These are phyloP conservation scores for Alca torda DNA, from an alignment of 2,797 vertebrate genomes.

Conservation along the genomic window DNA sequence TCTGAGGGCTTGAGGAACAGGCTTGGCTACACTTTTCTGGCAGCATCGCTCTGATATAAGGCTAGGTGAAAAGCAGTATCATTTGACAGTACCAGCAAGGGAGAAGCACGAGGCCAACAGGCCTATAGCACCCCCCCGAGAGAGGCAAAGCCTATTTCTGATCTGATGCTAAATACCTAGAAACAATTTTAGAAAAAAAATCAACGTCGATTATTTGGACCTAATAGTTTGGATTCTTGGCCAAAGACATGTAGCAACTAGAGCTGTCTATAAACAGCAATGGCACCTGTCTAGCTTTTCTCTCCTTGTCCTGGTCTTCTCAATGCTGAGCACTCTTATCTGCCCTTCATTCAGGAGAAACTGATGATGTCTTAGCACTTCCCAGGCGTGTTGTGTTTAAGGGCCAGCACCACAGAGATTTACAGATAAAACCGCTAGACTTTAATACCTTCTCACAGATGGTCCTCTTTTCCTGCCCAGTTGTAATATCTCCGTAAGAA, in stretches of 20 bases:
- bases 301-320: background rate
- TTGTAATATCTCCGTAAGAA: background rate
- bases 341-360: background rate
- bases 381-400: background rate
- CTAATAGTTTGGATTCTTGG: background rate
- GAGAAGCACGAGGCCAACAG: background rate
- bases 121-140: background rate
- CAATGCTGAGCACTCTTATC: background rate
- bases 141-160: background rate
- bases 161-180: background rate
- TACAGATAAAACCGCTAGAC: background rate
- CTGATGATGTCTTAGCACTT: background rate
- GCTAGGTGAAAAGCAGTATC: background rate
- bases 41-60: background rate
- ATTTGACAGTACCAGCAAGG: background rate
- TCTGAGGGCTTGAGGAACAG: constrained; percentile 12
- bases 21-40: constrained; percentile 12
- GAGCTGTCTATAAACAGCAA: background rate
- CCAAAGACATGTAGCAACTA: background rate
- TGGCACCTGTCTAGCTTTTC: background rate
- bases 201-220: background rate
- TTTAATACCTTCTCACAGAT: background rate
- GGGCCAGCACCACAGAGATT: background rate
- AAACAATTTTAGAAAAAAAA: background rate
- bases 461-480: background rate